Evolutionary conservation across 2,797 vertebrate species (phyloP), one percentile per base, ranked within the genome.

Genomic region (Hapalemur alaotrensis): DNA sequence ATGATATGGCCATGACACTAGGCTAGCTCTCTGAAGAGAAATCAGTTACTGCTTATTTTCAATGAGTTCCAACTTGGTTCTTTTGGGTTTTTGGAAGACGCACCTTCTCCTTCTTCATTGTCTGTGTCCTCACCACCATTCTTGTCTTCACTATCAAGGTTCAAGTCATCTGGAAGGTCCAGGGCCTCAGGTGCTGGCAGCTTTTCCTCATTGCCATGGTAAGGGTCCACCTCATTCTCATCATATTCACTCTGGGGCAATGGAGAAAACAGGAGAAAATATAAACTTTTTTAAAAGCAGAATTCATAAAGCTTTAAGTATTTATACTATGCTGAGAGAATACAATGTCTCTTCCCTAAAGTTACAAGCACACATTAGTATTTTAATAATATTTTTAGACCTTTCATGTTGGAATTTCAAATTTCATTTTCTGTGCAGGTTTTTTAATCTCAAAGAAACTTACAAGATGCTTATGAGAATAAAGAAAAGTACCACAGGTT

Each of bases 211-310:
- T 99, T 99, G 88, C 99, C 99, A 5, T 99, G 99, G 93, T 99
- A 99, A 15, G 99, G 99, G 96, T 99, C 99, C 85, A 99, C 98
- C 97, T 99, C 99, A 1, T 99, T 99, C 93, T 99, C 99, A 98
- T 99, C 99, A 97, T 99, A 99, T 87, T 99, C 99, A 61, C 99
- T 99, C 99, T 99, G 79, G 75, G 95, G 61, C 18, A 84, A 41
- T 20, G 32, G 5, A 43, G 17, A 95, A 7, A 94, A 93, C 0
- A 80, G 32, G 32, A 1, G 35, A 2, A 48, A 52, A 67, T 91
- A 63, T 25, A 23, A n/a, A 28, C 57, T 59, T 59, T 25, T 57
- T 38, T 57, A 25, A 25, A 12, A 59, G 59, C 6, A 63, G 7
- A 63, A 48, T 70, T 85, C 32, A 46, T 17, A 67, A 14, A 75